Evolutionary conservation across 2,888 invertebrate species (phyloP), one percentile per base, ranked within the genome.

Genomic region (Sipunculus nudus): DNA sequence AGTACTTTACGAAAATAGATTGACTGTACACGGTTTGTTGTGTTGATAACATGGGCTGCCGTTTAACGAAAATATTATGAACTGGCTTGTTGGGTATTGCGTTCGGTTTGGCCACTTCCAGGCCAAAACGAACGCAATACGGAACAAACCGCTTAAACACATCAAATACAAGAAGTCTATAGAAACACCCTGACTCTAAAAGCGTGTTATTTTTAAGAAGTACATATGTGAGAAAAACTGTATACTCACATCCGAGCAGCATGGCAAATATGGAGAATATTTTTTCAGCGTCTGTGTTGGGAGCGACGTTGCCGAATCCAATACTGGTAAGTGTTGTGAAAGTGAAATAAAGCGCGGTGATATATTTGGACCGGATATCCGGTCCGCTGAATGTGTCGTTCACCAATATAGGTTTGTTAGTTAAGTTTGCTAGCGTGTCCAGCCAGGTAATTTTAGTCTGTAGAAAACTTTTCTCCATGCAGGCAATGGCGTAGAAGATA

Each of bases 181-280:
- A n/a, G n/a, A n/a, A n/a, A n/a, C n/a, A n/a, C n/a, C n/a, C n/a
- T n/a, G n/a, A n/a, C n/a, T n/a, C n/a, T n/a, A n/a, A n/a, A n/a
- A n/a, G n/a, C n/a, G n/a, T n/a, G n/a, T n/a, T n/a, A n/a, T n/a
- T n/a, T n/a, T n/a, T n/a, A n/a, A n/a, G n/a, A n/a, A n/a, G n/a
- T n/a, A n/a, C n/a, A n/a, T n/a, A n/a, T n/a, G n/a, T n/a, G n/a
- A n/a, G n/a, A n/a, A n/a, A n/a, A n/a, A n/a, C n/a, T n/a, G n/a
- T n/a, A n/a, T n/a, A n/a, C 83, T 80, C 66, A 83, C 84, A 82
- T 45, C 83, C 83, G 3, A 82, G 68, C 67, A 84, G 68, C 84
- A 84, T 84, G 55, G 82, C 82, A 64, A 84, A 80, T 53, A 84
- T 83, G n/a, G 83, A 78, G 71, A 84, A 84, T 26, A 84, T 75